Evolutionary conservation across 2,113 vertebrate species (phyloP).

Genomic region (Guaruba guarouba): DNA sequence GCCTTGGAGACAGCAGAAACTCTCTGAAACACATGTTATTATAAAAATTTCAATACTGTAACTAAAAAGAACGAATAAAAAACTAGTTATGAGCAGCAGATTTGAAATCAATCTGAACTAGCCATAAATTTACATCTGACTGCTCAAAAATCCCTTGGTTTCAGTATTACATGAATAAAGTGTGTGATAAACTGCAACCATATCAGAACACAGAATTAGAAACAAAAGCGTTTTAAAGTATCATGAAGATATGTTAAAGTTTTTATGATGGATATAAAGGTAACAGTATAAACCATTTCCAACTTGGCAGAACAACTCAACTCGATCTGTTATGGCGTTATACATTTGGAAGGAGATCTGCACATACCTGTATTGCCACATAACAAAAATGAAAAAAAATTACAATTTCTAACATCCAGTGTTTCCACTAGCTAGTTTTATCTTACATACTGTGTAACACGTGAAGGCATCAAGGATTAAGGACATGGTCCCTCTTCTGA

Average conservation of each 20-base stretch:
- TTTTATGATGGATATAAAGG: neutral
- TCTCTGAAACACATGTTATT: neutral
- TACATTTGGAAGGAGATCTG: neutral
- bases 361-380: neutral
- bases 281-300: neutral
- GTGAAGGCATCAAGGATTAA: neutral
- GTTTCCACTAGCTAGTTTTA: neutral
- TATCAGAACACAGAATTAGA: neutral
- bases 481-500: neutral
- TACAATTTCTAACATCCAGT: neutral
- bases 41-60: neutral
- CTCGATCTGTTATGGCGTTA: neutral
- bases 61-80: neutral
- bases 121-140: neutral
- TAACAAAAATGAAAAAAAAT: neutral
- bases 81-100: neutral
- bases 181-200: neutral
- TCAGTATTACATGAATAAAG: neutral
- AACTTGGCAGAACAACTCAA: neutral
- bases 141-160: rapidly evolving
- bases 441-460: neutral
- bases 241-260: neutral
- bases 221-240: neutral
- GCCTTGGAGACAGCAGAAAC: neutral
- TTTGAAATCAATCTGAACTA: neutral